These are phyloP conservation scores for Mythimna impura DNA, from an alignment of 2,888 invertebrate species.

Conservation along the genomic window DNA sequence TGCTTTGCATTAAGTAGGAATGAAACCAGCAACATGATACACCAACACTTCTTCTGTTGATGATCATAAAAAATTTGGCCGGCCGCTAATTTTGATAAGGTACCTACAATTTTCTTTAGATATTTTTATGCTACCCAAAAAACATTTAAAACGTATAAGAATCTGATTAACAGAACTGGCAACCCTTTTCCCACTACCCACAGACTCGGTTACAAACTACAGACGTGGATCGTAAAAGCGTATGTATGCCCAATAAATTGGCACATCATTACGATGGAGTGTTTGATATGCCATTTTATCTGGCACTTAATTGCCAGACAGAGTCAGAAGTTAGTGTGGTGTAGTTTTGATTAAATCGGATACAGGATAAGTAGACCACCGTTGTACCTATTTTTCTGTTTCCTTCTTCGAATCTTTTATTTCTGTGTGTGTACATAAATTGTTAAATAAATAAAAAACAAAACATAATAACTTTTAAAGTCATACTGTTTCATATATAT, in stretches of 20 bases:
- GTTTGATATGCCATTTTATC: slow-evolving; percentile 73
- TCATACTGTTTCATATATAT: too few species aligned
- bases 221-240: slow-evolving; percentile 66
- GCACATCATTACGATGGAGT: slow-evolving; percentile 69
- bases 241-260: slow-evolving; percentile 74
- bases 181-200: slow-evolving; percentile 24
- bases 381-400: too few species aligned
- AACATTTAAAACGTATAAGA: not conserved
- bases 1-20: too few species aligned
- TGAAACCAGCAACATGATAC: too few species aligned
- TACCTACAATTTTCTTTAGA: too few species aligned
- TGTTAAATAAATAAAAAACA: too few species aligned
- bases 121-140: too few species aligned
- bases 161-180: slow-evolving; percentile 20
- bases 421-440: too few species aligned
- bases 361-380: not conserved
- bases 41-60: too few species aligned
- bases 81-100: too few species aligned
- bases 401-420: too few species aligned
- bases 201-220: slow-evolving; percentile 31
- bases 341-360: slow-evolving; percentile 36
- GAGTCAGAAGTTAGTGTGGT: slow-evolving; percentile 29
- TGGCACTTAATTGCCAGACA: slow-evolving; percentile 64
- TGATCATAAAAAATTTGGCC: too few species aligned
- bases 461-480: not conserved